A percentile compares a stretch with the other conserved stretches of the same genome.
phyloP scores from a whole-genome alignment of 2,113 vertebrate genomes.

The Crotalus viridis region DNA sequence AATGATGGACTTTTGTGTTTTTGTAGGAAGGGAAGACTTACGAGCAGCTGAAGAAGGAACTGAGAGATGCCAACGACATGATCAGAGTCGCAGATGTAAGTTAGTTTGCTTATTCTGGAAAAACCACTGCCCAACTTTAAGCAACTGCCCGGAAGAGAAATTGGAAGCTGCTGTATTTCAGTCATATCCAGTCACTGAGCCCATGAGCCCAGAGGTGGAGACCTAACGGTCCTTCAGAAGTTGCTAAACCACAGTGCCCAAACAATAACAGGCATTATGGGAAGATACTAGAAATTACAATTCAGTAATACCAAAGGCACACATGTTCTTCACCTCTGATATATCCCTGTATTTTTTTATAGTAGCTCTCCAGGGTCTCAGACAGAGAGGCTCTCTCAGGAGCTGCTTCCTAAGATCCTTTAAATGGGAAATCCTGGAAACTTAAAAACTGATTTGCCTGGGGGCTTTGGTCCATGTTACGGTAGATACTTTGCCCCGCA shows the following conservation, averaged over 20 bases:
- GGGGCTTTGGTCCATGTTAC: background rate
- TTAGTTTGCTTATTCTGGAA: background rate
- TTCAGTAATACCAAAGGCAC: background rate
- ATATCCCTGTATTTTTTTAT: background rate
- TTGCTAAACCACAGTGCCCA: background rate
- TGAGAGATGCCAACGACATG: slow-evolving; percentile 69
- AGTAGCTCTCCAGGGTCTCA: background rate
- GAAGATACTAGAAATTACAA: background rate
- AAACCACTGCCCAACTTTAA: too few relatives aligned
- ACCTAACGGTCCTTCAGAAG: background rate
- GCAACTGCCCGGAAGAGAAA: background rate
- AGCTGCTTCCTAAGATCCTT: background rate
- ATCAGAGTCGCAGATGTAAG: slow-evolving; percentile 66
- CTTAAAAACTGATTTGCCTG: background rate
- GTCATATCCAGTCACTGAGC: background rate
- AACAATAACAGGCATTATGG: background rate
- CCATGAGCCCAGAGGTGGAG: background rate
- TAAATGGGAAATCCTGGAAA: background rate
- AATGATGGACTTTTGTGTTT: slow-evolving; percentile 9
- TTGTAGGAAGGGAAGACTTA: slow-evolving; percentile 83
- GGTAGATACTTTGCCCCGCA: background rate
- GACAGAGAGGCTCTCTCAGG: background rate
- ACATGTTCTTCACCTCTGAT: background rate
- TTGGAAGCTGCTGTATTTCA: background rate
- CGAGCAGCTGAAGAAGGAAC: slow-evolving; percentile 81